A percentile compares a stretch with the other conserved stretches of the same genome.
phyloP scores from a whole-genome alignment of 2,113 vertebrate species.

The Aspiorhynchus laticeps region DNA sequence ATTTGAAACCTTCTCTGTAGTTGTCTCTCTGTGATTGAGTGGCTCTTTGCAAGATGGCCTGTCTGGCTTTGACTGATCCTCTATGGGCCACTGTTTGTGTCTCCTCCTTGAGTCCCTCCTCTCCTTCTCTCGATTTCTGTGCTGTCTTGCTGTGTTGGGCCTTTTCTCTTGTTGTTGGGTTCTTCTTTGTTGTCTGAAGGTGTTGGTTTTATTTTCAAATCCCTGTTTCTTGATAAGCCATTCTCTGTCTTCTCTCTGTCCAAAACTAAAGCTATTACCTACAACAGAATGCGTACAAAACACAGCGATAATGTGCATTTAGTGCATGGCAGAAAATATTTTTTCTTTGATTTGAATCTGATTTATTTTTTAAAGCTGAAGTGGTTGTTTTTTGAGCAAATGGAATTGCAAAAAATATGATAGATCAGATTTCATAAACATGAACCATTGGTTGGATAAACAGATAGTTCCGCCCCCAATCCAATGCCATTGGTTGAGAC shows the following conservation, averaged over 20 bases:
- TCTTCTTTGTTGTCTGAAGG: constrained; percentile 51
- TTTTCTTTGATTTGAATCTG: background rate
- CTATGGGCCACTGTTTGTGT: constrained; percentile 51
- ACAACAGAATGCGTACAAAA: background rate
- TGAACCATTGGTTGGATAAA: background rate
- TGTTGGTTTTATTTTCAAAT: constrained; percentile 53
- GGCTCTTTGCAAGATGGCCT: constrained; percentile 53
- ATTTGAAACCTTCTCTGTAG: constrained; percentile 55
- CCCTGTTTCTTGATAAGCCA: constrained; percentile 47
- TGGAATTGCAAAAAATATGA: background rate
- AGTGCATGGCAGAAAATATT: too few relatives aligned
- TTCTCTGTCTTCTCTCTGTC: constrained; percentile 47
- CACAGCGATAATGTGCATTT: background rate
- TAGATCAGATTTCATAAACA: background rate
- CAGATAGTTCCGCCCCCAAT: background rate
- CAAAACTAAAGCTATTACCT: background rate
- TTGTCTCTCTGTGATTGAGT: constrained; percentile 51
- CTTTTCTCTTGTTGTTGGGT: constrained; percentile 47
- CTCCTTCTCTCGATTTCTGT: constrained; percentile 29
- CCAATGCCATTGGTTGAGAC: background rate
- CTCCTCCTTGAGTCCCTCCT: background rate
- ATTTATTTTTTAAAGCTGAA: background rate
- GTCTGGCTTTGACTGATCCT: constrained; percentile 46
- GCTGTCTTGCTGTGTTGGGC: constrained; percentile 51
- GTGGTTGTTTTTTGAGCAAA: background rate